Base-by-base conservation (phyloP, 2,797 vertebrate species). In the Chromobotia macracanthus region DNA sequence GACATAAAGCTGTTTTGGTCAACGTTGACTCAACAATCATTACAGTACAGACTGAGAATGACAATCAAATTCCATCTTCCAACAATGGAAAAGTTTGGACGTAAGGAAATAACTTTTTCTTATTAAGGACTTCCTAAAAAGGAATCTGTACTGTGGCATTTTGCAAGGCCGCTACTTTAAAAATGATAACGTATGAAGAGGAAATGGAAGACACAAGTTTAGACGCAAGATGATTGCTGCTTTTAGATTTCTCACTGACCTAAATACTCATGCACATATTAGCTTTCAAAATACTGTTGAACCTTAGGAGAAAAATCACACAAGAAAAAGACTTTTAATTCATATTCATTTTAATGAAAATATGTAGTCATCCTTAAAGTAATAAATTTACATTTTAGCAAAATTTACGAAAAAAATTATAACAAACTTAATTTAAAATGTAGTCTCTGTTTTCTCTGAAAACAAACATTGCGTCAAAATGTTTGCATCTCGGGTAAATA, bases 21-120 rank as follows among this genome's bases (percentile, higher is more conserved):
- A 55, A 46, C 31, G 15, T 67, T 35, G 80, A 79, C 75, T 78
- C 38, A 85, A 93, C 92, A 93, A 92, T 87, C 84, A 71, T 21
- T 16, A 82, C 76, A 35, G 11, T 41, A 44, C 70, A 75, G 73
- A 58, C 63, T 58, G 68, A 72, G 16, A 38, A 78, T 72, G 71
- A 80, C 81, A 78, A 78, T 84, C 79, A 66, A 6, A 19, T 53
- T 56, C 18, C 25, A 12, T 67, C 44, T 13, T 56, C 3, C 11
- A 41, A 41, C 38, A 41, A 41, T 41, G 38, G 38, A 41, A 41
- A 41, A 31, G 60, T 63, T 77, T 44, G 38, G 77, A 79, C 67
- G 75, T 15, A 1, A 31, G 4, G 28, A 28, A 23, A 19, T 73
- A 46, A 46, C 31, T 66, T 46, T 65, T 44, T 67, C 41, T 66